phyloP scores from a whole-genome alignment of 2,113 vertebrate genomes.

The Casuarius casuarius region DNA sequence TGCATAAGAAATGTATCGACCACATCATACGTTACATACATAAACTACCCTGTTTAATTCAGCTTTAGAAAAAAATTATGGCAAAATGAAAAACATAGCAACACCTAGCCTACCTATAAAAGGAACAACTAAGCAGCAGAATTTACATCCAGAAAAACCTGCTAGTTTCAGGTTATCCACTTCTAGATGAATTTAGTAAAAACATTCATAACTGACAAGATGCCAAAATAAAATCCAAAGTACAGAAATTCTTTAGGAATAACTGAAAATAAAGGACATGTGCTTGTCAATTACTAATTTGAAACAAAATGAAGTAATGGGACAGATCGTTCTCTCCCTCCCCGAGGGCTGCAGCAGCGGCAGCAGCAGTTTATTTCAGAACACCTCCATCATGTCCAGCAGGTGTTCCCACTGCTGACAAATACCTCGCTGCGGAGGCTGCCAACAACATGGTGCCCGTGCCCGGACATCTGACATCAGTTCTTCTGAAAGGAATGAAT shows the following conservation, averaged over 20 bases:
- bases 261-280: not conserved
- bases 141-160: not conserved
- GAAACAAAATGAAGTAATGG: not conserved
- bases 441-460: not conserved
- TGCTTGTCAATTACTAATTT: not conserved
- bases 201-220: not conserved
- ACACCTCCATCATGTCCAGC: constrained; percentile 21
- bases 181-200: not conserved
- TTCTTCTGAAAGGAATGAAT: not conserved
- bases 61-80: not conserved
- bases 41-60: not conserved
- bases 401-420: constrained; percentile 12
- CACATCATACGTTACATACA: not conserved
- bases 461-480: not conserved
- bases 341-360: not conserved
- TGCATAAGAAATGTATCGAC: not conserved
- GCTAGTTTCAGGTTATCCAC: not conserved
- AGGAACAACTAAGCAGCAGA: not conserved
- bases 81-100: not conserved
- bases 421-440: constrained; percentile 21
- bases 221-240: not conserved
- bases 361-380: constrained; percentile 6
- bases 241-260: not conserved
- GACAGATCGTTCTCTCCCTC: not conserved
- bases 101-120: not conserved